These are phyloP conservation scores for Leptosomus discolor DNA, from an alignment of 2,113 vertebrate species.

Conservation along the genomic window DNA sequence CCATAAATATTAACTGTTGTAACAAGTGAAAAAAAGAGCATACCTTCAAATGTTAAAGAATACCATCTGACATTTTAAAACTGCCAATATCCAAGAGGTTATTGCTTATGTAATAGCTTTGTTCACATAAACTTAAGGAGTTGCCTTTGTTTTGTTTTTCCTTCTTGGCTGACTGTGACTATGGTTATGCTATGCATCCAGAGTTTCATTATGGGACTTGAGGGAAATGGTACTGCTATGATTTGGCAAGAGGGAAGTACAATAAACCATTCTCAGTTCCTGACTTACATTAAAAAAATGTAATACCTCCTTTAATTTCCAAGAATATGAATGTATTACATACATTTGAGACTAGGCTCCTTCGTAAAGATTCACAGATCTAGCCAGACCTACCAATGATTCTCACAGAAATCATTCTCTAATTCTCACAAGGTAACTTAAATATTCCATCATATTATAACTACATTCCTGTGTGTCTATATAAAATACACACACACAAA, in stretches of 20 bases:
- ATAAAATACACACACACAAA: neutral
- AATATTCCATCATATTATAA: conserved; percentile 23
- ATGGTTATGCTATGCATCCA: neutral
- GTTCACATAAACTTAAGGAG: neutral
- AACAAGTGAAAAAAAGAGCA: neutral
- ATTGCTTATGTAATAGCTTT: neutral
- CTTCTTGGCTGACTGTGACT: neutral
- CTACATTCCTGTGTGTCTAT: neutral
- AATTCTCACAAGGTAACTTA: neutral
- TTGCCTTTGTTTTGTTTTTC: neutral
- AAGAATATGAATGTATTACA: conserved; percentile 59
- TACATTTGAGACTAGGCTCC: conserved; percentile 5
- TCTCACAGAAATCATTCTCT: conserved; percentile 26
- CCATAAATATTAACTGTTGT: neutral
- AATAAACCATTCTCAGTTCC: conserved; percentile 52
- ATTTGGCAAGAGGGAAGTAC: conserved; percentile 38
- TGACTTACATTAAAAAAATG: conserved; percentile 45
- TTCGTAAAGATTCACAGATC: conserved; percentile 38
- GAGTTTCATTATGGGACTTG: conserved; percentile 53
- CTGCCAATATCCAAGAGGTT: neutral
- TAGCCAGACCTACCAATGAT: conserved; percentile 51
- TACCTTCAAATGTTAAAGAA: neutral
- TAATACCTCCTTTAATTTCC: conserved; percentile 57
- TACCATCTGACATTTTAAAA: neutral
- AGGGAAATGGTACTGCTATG: conserved; percentile 46